Conservation (phyloP, 2,888 invertebrate genomes). For the Drosophila falleni region DNA sequence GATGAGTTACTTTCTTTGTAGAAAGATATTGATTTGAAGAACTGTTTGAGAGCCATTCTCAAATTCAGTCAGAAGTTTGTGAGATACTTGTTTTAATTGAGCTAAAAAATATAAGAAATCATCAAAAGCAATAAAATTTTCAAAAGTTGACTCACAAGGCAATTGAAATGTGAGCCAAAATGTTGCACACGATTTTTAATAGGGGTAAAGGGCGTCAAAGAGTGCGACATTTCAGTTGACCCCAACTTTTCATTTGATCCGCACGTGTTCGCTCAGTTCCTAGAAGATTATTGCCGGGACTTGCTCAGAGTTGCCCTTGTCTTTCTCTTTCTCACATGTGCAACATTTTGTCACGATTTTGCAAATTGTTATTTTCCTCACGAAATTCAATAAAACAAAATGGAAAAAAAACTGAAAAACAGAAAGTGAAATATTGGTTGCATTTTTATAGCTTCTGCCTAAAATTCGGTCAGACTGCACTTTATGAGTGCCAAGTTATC, state of each 20-base stretch:
- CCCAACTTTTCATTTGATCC: background rate
- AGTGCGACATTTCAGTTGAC: conserved; percentile 36
- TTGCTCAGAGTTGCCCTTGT: conserved; percentile 24
- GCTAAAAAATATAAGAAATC: conserved; percentile 8
- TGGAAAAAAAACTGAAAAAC: conserved; percentile 14
- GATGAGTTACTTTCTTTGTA: background rate
- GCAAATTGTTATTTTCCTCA: conserved; percentile 51
- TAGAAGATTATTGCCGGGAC: background rate
- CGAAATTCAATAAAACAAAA: conserved; percentile 53
- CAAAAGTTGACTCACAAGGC: conserved; percentile 35
- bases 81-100: conserved; percentile 16
- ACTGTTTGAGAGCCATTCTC: no score
- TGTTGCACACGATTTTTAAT: conserved; percentile 33
- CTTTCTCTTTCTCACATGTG: conserved; percentile 24
- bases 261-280: conserved; percentile 28
- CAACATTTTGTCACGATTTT: conserved; percentile 52
- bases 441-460: conserved; percentile 16
- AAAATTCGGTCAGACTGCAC: conserved; percentile 33
- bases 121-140: conserved; percentile 25
- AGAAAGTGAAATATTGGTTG: conserved; percentile 11
- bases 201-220: background rate
- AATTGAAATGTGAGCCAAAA: conserved; percentile 42
- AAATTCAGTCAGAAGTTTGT: background rate
- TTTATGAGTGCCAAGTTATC: conserved; percentile 33
- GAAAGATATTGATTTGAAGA: background rate